A percentile compares a stretch with the other conserved stretches of the same genome.
These are phyloP conservation scores for Tachyglossus aculeatus DNA, from an alignment of 2,797 vertebrate species.

Conservation along the genomic window DNA sequence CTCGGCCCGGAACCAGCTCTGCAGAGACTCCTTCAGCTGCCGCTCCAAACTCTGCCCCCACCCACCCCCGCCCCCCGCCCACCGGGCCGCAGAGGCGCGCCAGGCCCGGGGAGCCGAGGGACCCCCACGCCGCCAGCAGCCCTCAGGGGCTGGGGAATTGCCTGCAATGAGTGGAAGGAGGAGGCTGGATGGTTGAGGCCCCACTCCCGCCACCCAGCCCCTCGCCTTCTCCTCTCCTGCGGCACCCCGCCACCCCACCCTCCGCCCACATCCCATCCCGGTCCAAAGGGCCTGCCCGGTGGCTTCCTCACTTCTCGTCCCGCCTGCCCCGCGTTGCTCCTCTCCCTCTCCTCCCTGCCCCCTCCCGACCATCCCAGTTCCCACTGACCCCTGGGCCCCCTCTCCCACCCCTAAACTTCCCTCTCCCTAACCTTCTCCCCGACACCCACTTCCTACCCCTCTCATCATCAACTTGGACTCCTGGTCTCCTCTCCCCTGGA, in stretches of 20 bases:
- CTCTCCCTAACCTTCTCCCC: background rate
- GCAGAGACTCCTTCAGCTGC: slow-evolving; percentile 89
- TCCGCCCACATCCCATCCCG: background rate
- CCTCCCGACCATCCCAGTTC: no score
- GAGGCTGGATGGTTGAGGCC: background rate
- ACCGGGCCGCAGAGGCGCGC: slow-evolving; percentile 54
- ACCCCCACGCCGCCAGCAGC: slow-evolving; percentile 44
- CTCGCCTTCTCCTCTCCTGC: background rate
- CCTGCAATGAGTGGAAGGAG: slow-evolving; percentile 51
- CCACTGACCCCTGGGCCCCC: no score
- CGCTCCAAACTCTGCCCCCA: slow-evolving; percentile 79
- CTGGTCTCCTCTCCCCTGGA: background rate
- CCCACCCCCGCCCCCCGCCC: slow-evolving; percentile 68
- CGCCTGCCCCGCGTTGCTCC: background rate
- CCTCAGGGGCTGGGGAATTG: slow-evolving; percentile 44
- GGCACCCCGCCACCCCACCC: no score
- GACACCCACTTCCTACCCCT: background rate
- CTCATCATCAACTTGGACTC: background rate
- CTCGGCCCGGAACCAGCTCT: slow-evolving; percentile 91
- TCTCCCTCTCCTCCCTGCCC: no score
- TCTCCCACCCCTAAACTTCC: background rate
- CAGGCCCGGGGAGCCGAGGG: slow-evolving; percentile 43
- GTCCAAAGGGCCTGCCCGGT: background rate
- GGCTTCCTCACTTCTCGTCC: background rate
- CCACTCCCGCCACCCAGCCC: background rate